A percentile compares a stretch with the other conserved stretches of the same genome.
Conservation (phyloP, 1,140 invertebrate species). For the Ostrea edulis region DNA sequence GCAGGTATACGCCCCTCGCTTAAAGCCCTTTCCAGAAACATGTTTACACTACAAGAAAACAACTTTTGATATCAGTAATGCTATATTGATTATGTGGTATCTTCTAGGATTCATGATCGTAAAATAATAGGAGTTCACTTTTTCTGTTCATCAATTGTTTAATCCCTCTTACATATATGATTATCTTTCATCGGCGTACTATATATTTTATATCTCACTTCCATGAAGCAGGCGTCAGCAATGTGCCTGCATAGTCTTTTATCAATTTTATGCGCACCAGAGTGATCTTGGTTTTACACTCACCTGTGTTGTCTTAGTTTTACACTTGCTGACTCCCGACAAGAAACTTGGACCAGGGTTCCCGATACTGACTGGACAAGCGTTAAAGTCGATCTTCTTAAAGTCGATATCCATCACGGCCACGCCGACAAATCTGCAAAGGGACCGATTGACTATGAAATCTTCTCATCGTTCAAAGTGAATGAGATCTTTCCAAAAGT, state of each 20-base stretch:
- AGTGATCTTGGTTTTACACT: background rate
- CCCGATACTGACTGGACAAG: conserved; percentile 65
- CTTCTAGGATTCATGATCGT: background rate
- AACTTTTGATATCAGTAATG: background rate
- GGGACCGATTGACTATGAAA: background rate
- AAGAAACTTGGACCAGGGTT: conserved; percentile 70
- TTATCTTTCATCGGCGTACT: too few relatives aligned
- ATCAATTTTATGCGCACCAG: background rate
- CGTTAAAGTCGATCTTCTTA: conserved; percentile 67
- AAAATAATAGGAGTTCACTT: too few relatives aligned
- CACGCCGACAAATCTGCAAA: conserved; percentile 66
- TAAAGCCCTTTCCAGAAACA: conserved; percentile 92
- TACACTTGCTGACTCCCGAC: conserved; percentile 67
- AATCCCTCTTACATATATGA: too few relatives aligned
- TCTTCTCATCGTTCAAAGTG: background rate
- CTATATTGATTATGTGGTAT: background rate
- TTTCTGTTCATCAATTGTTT: too few relatives aligned
- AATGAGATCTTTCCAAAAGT: background rate
- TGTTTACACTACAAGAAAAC: conserved; percentile 90
- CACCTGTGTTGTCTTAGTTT: conserved; percentile 62
- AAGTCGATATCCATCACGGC: conserved; percentile 68
- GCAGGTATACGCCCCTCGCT: conserved; percentile 95
- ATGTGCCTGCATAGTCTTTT: too few relatives aligned
- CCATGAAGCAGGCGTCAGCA: too few relatives aligned
- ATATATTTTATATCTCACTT: too few relatives aligned